These are phyloP conservation scores for Eumaeus atala DNA, from an alignment of 1,140 invertebrate species.

Conservation along the genomic window DNA sequence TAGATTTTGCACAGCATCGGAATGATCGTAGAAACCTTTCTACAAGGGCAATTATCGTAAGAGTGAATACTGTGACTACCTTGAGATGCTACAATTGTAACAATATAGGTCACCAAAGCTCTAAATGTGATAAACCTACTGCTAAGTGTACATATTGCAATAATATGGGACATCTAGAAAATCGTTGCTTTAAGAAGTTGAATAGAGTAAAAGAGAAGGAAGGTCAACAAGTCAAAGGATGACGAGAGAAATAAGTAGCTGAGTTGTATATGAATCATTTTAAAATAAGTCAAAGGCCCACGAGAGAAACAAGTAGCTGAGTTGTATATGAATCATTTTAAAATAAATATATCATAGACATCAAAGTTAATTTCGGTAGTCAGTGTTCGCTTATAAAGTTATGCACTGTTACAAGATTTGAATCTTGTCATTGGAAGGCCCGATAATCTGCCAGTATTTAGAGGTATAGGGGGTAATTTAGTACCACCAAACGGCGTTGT, in stretches of 20 bases:
- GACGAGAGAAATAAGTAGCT: conserved; percentile 20
- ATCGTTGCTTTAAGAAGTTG: conserved; percentile 1
- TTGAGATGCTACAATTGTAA: conserved; percentile 4
- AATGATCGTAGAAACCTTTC: too few relatives aligned
- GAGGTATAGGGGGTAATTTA: conserved; percentile 17
- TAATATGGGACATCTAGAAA: not conserved
- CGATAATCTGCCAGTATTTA: conserved; percentile 13
- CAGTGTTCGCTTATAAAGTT: conserved; percentile 11
- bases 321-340: conserved; percentile 8
- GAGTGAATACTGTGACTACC: not conserved
- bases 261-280: conserved; percentile 12
- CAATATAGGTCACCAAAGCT: not conserved
- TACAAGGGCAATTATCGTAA: not conserved
- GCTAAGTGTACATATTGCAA: conserved; percentile 10
- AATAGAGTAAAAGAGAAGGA: not conserved
- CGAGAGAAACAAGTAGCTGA: conserved; percentile 21
- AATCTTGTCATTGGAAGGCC: conserved; percentile 5
- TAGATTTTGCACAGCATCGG: not conserved
- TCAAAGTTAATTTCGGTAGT: conserved; percentile 20
- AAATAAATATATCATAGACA: conserved; percentile 22
- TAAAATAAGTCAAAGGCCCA: conserved; percentile 8
- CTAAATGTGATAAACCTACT: not conserved
- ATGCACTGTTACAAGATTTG: conserved; percentile 12
- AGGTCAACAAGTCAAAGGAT: not conserved
- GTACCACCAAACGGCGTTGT: not conserved